Percentiles rank a stretch among this genome's conserved stretches.
Conservation (phyloP, 1,140 invertebrate genomes). For the Babylonia areolata region DNA sequence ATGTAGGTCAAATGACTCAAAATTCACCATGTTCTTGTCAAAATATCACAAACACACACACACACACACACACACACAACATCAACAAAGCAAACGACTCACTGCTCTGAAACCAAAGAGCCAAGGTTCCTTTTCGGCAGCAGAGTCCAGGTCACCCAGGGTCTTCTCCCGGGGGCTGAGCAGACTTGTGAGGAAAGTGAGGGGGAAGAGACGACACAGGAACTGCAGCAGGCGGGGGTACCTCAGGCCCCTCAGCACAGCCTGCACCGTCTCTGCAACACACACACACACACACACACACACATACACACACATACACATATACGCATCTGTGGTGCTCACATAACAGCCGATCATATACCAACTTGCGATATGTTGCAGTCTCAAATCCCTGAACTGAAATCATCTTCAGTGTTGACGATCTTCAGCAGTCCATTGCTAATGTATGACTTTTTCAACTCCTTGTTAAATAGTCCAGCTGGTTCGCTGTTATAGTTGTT, state of each 20-base stretch:
- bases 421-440: too few relatives aligned
- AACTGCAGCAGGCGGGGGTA: slow-evolving; percentile 20
- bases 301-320: neutral
- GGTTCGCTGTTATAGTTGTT: too few relatives aligned
- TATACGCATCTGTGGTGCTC: too few relatives aligned
- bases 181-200: slow-evolving; percentile 13
- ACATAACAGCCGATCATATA: too few relatives aligned
- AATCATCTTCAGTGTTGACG: too few relatives aligned
- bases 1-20: too few relatives aligned
- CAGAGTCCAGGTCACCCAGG: slow-evolving; percentile 27
- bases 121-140: slow-evolving; percentile 54
- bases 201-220: slow-evolving; percentile 38
- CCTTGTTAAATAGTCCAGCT: too few relatives aligned
- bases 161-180: neutral
- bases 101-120: slow-evolving; percentile 62
- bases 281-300: neutral
- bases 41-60: neutral
- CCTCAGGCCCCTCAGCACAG: slow-evolving; percentile 26
- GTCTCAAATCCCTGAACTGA: too few relatives aligned
- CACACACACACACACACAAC: neutral
- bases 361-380: too few relatives aligned
- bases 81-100: neutral
- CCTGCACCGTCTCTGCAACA: slow-evolving; percentile 21
- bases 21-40: too few relatives aligned
- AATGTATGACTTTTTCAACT: too few relatives aligned